Evolutionary conservation across 1,140 invertebrate genomes (phyloP), one percentile per base, ranked within the genome.

Genomic region (Bombus breviceps): DNA sequence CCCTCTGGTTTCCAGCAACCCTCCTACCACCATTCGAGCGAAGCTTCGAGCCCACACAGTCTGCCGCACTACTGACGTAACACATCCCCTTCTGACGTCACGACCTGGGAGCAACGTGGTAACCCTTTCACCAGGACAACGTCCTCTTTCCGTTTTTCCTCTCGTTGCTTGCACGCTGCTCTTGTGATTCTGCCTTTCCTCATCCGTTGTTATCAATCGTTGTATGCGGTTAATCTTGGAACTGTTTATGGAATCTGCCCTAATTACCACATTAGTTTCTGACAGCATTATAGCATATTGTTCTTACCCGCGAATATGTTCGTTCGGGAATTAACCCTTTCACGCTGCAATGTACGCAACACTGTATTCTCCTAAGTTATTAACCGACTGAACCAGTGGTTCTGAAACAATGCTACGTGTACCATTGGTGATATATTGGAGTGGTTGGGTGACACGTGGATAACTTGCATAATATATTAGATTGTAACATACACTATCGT

Each of bases 21-120:
- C 39, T 15, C 59, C 59, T 47, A 39, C 81, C 83, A 18, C 5
- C n/a, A 3, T 69, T 47, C 32, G 41, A 39, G 25, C 68, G 57
- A 71, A 57, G 47, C 77, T 83, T 53, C 43, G 83, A 62, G 81
- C 72, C 86, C 86, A 88, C 81, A 90, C 86, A 88, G 90, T 90
- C 90, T 89, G 88, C 89, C 89, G 89, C 90, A 91, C 87, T 88
- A 84, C 87, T 92, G 92, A 93, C 89, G 91, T 93, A 92, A 93
- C 86, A 81, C 83, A 81, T 72, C 83, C 82, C 80, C 81, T 87
- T 89, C 90, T 94, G 93, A 93, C 93, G 93, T 94, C 92, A 93
- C 92, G 53, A 59, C 73, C 74, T 68, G 47, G 41, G 81, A 85
- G 83, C 76, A 82, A 66, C 88, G 85, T 83, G 86, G 85, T 76